These are phyloP conservation scores for Saguinus oedipus DNA, from an alignment of 2,797 vertebrate species.

Conservation along the genomic window DNA sequence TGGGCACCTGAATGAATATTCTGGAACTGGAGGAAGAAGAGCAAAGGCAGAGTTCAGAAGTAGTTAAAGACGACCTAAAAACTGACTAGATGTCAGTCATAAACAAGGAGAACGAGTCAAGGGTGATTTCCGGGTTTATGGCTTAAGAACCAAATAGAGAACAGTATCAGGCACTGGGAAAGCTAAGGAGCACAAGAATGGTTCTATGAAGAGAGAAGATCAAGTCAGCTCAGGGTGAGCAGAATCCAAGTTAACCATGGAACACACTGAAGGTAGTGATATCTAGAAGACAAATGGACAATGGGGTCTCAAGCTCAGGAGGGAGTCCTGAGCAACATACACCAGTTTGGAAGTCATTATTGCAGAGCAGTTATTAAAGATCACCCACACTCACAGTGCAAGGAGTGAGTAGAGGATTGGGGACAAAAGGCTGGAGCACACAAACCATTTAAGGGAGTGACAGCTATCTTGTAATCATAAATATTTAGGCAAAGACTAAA, in stretches of 20 bases:
- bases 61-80: not conserved
- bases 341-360: not conserved
- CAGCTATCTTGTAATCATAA: not conserved
- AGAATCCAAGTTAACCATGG: not conserved
- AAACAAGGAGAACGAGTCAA: not conserved
- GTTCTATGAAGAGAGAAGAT: not conserved
- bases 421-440: not conserved
- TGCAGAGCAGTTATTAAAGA: not conserved
- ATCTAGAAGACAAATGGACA: not conserved
- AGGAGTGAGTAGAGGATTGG: rapidly evolving
- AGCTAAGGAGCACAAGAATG: not conserved
- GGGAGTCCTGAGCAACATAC: not conserved
- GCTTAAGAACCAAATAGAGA: not conserved
- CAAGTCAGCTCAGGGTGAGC: not conserved
- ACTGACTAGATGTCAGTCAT: not conserved
- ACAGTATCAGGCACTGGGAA: not conserved
- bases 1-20: not conserved
- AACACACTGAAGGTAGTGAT: not conserved
- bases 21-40: not conserved
- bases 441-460: not conserved
- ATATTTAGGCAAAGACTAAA: not conserved
- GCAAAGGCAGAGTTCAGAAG: not conserved
- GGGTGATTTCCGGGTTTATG: not conserved
- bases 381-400: not conserved
- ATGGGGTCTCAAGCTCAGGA: not conserved